Percentiles rank a stretch among this genome's conserved stretches.
Evolutionary conservation across 2,113 vertebrate species (phyloP).

Genomic region (Ursus arctos): DNA sequence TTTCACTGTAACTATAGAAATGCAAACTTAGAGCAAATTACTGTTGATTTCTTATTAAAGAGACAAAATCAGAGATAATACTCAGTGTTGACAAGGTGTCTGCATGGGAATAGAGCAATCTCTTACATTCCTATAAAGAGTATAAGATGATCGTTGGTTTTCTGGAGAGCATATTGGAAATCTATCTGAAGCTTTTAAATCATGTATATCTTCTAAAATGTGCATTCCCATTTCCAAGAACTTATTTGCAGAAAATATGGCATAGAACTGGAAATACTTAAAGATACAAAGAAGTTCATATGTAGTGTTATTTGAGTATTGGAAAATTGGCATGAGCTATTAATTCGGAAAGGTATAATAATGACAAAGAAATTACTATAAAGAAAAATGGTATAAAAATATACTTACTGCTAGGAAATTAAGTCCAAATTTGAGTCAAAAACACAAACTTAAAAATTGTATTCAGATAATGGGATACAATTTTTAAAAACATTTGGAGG

Average conservation of each 20-base stretch:
- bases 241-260: not conserved
- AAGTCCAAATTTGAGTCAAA: not conserved
- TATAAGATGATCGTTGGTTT: not conserved
- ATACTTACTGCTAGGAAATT: not conserved
- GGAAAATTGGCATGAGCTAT: not conserved
- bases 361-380: not conserved
- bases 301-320: not conserved
- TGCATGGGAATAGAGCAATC: not conserved
- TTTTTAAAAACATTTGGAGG: not conserved
- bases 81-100: not conserved
- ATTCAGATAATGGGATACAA: not conserved
- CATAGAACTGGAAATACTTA: not conserved
- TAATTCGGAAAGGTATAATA: not conserved
- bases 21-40: not conserved
- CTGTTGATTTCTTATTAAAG: not conserved
- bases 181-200: not conserved
- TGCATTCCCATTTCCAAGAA: not conserved
- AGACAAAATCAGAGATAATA: not conserved
- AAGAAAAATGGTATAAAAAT: not conserved
- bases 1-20: not conserved
- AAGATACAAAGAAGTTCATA: not conserved
- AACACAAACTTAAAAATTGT: not conserved
- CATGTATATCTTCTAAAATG: not conserved
- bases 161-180: not conserved
- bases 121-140: not conserved